These are phyloP conservation scores for Deilephila porcellus DNA, from an alignment of 2,888 invertebrate species.

Conservation along the genomic window DNA sequence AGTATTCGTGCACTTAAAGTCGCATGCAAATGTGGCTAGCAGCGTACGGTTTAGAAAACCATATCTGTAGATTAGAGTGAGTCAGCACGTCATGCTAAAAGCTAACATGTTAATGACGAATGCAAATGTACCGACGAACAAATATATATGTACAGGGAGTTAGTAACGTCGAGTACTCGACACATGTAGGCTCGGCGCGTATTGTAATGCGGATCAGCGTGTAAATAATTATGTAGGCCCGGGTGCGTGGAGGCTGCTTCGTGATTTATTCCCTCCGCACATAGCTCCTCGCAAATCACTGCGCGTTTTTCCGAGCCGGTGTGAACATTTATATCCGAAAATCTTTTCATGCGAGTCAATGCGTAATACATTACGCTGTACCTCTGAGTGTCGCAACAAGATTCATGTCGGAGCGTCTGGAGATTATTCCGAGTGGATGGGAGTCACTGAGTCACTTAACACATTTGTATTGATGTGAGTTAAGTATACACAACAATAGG, in stretches of 20 bases:
- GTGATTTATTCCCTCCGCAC: not conserved
- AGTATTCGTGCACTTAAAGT: too few relatives aligned
- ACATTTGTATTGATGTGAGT: not conserved
- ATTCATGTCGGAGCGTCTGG: not conserved
- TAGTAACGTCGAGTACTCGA: too few relatives aligned
- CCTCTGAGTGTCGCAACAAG: not conserved
- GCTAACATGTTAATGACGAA: too few relatives aligned
- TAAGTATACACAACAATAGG: too few relatives aligned
- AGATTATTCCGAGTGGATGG: not conserved
- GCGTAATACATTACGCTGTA: slow-evolving; percentile 17
- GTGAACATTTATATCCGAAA: slow-evolving; percentile 17
- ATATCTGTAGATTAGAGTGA: too few relatives aligned
- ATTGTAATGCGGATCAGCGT: slow-evolving; percentile 6
- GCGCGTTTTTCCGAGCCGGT: not conserved
- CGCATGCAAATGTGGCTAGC: too few relatives aligned
- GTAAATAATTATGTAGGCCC: slow-evolving; percentile 5
- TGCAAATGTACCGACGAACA: too few relatives aligned
- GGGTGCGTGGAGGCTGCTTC: not conserved
- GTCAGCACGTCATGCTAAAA: too few relatives aligned
- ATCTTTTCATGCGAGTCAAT: slow-evolving; percentile 19
- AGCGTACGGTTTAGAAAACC: too few relatives aligned
- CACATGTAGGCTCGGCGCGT: too few relatives aligned
- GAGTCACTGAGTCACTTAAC: not conserved
- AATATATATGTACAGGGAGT: too few relatives aligned
- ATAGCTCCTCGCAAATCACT: not conserved